phyloP scores from a whole-genome alignment of 2,888 invertebrate genomes.

The Agapostemon virescens region DNA sequence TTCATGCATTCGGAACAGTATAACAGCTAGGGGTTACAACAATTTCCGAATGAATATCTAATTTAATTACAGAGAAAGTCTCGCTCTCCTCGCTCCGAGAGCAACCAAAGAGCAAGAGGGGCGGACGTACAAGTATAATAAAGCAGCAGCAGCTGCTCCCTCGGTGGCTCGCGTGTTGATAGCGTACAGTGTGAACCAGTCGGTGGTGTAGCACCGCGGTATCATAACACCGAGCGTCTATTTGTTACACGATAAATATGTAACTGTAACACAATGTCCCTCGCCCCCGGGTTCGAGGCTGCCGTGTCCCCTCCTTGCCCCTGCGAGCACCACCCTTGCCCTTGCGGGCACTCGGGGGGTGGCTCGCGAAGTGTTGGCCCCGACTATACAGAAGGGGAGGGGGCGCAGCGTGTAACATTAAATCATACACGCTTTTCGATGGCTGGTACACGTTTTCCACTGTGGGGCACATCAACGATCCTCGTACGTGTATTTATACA shows the following conservation, averaged over 20 bases:
- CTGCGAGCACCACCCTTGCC: conserved; percentile 7
- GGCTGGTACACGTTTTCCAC: conserved; percentile 4
- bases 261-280: conserved; percentile 78
- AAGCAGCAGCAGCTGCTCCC: conserved; percentile 71
- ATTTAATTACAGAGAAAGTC: background rate
- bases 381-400: conserved; percentile 39
- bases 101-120: conserved; percentile 1
- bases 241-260: conserved; percentile 80
- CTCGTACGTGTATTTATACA: conserved; percentile 1
- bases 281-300: conserved; percentile 53
- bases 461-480: background rate
- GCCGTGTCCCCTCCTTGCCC: conserved; percentile 45
- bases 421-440: conserved; percentile 66
- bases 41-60: background rate
- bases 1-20: background rate
- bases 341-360: conserved; percentile 40
- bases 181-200: conserved; percentile 71
- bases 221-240: conserved; percentile 79
- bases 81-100: conserved; percentile 4
- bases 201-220: conserved; percentile 71
- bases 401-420: conserved; percentile 71
- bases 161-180: conserved; percentile 39
- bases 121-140: conserved; percentile 40
- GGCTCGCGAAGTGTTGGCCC: conserved; percentile 35
- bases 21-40: background rate